These are phyloP conservation scores for Acanthopleura granulata DNA, from an alignment of 2,888 invertebrate genomes.

Conservation along the genomic window DNA sequence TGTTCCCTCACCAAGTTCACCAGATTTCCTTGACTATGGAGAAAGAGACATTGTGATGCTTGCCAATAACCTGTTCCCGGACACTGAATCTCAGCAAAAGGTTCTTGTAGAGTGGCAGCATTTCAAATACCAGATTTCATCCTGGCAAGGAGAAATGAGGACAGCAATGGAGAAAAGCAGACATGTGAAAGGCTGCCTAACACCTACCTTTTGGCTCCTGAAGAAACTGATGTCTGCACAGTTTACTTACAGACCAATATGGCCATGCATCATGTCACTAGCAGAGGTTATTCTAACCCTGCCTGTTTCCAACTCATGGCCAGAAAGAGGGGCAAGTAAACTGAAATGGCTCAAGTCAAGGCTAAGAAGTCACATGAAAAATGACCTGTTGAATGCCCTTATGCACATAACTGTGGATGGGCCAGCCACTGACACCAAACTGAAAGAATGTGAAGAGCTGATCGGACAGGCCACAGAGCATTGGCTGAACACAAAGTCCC, in stretches of 20 bases:
- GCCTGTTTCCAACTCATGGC: constrained; percentile 38
- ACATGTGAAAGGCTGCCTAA: neutral
- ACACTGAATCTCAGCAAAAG: neutral
- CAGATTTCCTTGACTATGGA: neutral
- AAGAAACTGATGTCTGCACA: constrained; percentile 5
- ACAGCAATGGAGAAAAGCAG: neutral
- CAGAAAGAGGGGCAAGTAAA: constrained; percentile 37
- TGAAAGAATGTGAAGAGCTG: constrained; percentile 11
- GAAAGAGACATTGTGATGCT: neutral
- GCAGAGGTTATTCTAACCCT: constrained; percentile 29
- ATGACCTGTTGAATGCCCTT: constrained; percentile 25
- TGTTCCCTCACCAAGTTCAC: neutral
- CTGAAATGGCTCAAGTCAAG: constrained; percentile 30
- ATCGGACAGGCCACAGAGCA: constrained; percentile 20
- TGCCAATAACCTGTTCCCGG: neutral
- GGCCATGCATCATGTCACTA: constrained; percentile 20
- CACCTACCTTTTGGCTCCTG: neutral
- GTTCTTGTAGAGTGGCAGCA: neutral
- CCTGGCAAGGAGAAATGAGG: neutral
- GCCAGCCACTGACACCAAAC: constrained; percentile 3
- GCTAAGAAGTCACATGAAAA: constrained; percentile 14
- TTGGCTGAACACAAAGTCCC: constrained; percentile 23
- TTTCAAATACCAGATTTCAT: neutral
- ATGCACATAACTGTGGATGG: constrained; percentile 30
- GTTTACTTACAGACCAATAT: constrained; percentile 22